Evolutionary conservation across 2,888 invertebrate genomes (phyloP).

Genomic region (Desoria tigrina): DNA sequence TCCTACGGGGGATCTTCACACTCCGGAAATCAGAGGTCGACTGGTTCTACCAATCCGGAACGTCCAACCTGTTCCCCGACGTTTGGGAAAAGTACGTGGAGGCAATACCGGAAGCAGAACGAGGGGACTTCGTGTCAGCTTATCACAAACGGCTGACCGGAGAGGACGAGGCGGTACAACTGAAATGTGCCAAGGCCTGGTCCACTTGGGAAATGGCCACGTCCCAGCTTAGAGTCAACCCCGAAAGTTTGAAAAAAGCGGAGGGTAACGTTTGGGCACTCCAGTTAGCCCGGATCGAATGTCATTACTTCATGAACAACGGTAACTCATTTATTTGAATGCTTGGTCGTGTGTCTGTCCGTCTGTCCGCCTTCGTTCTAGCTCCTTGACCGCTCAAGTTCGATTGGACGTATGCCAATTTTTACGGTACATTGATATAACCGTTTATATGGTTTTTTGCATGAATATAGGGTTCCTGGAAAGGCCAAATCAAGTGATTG

Average conservation of each 20-base stretch:
- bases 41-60: conserved; percentile 44
- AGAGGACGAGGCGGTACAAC: conserved; percentile 26
- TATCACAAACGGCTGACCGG: conserved; percentile 36
- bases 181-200: conserved; percentile 33
- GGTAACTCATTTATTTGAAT: no score
- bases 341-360: no score
- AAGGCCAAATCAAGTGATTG: no score
- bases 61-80: conserved; percentile 39
- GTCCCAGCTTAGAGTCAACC: conserved; percentile 34
- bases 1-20: conserved; percentile 40
- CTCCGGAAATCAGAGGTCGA: conserved; percentile 29
- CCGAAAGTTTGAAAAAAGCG: conserved; percentile 28
- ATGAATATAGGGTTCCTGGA: no score
- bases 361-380: no score
- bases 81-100: conserved; percentile 35
- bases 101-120: conserved; percentile 37
- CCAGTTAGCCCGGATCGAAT: conserved; percentile 40
- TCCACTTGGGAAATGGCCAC: conserved; percentile 39
- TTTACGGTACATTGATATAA: no score
- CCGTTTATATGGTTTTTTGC: no score
- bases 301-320: conserved; percentile 41
- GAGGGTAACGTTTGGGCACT: conserved; percentile 27
- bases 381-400: no score
- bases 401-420: no score
- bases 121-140: conserved; percentile 28